phyloP scores from a whole-genome alignment of 2,888 invertebrate genomes.

The Allophyes oxyacanthae region DNA sequence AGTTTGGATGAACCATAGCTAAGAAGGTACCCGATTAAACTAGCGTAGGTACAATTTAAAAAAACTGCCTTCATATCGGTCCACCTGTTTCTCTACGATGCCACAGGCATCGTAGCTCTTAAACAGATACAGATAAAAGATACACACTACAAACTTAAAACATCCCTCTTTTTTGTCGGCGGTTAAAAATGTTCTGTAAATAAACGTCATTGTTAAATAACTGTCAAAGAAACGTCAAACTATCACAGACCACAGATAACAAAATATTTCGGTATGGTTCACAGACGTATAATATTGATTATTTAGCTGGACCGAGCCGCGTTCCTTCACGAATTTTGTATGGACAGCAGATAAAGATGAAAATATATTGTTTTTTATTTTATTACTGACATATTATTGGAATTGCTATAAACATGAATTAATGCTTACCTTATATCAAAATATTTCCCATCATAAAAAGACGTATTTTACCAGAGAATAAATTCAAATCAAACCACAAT shows the following conservation, averaged over 20 bases:
- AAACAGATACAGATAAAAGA: no score
- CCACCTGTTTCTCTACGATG: no score
- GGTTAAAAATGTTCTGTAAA: no score
- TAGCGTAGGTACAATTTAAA: no score
- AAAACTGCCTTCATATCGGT: no score
- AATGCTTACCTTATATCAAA: not conserved
- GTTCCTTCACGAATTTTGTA: conserved; percentile 72
- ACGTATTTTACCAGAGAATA: not conserved
- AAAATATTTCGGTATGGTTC: conserved; percentile 32
- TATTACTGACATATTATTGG: conserved; percentile 14
- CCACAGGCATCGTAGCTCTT: no score
- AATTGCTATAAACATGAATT: not conserved
- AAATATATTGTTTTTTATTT: conserved; percentile 29
- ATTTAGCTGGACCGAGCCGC: conserved; percentile 51
- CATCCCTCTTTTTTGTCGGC: no score
- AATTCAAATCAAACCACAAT: no score
- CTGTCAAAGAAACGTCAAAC: conserved; percentile 35
- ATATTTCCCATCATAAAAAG: not conserved
- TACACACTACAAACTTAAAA: no score
- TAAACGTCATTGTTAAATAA: conserved; percentile 5
- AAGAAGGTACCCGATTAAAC: no score
- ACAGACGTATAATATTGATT: conserved; percentile 52
- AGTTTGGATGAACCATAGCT: no score
- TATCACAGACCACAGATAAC: conserved; percentile 45
- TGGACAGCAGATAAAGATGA: conserved; percentile 52